Evolutionary conservation across 2,888 invertebrate genomes (phyloP).

Genomic region (Chloroclystis v-ata): DNA sequence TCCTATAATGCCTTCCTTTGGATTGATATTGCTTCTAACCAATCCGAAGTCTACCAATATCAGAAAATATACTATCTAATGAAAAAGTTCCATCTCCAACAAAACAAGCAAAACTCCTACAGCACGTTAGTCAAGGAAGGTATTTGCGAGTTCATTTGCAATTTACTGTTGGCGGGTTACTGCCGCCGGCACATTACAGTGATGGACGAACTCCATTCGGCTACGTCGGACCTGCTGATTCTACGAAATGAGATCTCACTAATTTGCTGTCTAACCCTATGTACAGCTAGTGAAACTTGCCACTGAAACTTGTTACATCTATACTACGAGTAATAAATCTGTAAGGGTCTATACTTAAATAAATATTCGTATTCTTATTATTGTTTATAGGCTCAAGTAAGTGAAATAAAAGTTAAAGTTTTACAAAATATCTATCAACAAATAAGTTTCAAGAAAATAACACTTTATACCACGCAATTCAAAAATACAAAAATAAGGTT

Average conservation of each 20-base stretch:
- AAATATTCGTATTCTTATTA: too few relatives aligned
- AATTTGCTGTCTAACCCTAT: slow-evolving; percentile 33
- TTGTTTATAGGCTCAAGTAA: too few relatives aligned
- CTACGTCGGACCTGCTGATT: slow-evolving; percentile 35
- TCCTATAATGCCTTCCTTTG: too few relatives aligned
- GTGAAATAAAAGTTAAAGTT: too few relatives aligned
- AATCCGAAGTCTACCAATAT: not conserved
- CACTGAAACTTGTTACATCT: not conserved
- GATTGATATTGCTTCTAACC: too few relatives aligned
- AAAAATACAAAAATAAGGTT: not conserved
- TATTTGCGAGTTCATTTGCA: slow-evolving; percentile 32
- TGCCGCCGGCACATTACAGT: slow-evolving; percentile 28
- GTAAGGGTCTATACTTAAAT: too few relatives aligned
- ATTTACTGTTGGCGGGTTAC: slow-evolving; percentile 27
- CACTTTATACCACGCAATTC: too few relatives aligned
- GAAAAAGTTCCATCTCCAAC: slow-evolving; percentile 16
- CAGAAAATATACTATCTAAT: slow-evolving; percentile 1
- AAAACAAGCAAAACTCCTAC: slow-evolving; percentile 13
- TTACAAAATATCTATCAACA: too few relatives aligned
- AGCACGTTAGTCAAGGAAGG: slow-evolving; percentile 23
- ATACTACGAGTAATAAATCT: too few relatives aligned
- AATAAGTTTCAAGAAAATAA: too few relatives aligned
- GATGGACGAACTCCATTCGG: slow-evolving; percentile 26
- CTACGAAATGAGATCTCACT: slow-evolving; percentile 44
- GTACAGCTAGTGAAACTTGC: slow-evolving; percentile 7